These are phyloP conservation scores for Leptocoma aspasia DNA, from an alignment of 2,113 vertebrate species.

Conservation along the genomic window DNA sequence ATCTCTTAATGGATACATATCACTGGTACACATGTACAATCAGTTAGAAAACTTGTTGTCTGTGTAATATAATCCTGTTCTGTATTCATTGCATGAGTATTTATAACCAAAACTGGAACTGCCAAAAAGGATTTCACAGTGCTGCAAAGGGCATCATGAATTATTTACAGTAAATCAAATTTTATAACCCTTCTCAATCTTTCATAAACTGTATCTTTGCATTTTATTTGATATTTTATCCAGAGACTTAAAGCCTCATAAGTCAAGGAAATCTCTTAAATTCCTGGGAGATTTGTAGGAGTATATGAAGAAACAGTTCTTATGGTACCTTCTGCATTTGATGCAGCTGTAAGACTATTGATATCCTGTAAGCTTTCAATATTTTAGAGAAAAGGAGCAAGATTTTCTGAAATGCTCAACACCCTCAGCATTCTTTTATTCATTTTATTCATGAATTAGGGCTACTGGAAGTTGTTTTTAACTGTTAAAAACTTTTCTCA, in stretches of 20 bases:
- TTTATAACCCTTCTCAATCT: conserved; percentile 54
- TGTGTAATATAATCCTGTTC: conserved; percentile 2
- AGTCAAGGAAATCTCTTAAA: conserved; percentile 40
- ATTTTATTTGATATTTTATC: conserved; percentile 56
- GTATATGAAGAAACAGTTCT: conserved; percentile 17
- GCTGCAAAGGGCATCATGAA: conserved; percentile 27
- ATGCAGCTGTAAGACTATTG: background rate
- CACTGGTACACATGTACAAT: background rate
- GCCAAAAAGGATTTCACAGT: background rate
- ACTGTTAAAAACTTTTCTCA: background rate
- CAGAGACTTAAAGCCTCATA: conserved; percentile 35
- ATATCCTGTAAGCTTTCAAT: background rate
- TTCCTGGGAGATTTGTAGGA: conserved; percentile 40
- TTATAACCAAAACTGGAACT: conserved; percentile 27
- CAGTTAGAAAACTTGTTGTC: background rate
- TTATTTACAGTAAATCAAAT: conserved; percentile 64
- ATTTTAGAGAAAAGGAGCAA: background rate
- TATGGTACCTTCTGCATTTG: background rate
- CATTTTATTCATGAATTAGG: background rate
- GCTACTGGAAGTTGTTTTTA: background rate
- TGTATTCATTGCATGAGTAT: conserved; percentile 3
- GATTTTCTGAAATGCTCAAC: background rate
- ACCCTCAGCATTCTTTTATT: background rate
- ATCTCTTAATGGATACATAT: background rate
- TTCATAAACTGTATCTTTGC: conserved; percentile 45